Evolutionary conservation across 2,113 vertebrate species (phyloP).

Genomic region (Chamaetylas fuelleborni): DNA sequence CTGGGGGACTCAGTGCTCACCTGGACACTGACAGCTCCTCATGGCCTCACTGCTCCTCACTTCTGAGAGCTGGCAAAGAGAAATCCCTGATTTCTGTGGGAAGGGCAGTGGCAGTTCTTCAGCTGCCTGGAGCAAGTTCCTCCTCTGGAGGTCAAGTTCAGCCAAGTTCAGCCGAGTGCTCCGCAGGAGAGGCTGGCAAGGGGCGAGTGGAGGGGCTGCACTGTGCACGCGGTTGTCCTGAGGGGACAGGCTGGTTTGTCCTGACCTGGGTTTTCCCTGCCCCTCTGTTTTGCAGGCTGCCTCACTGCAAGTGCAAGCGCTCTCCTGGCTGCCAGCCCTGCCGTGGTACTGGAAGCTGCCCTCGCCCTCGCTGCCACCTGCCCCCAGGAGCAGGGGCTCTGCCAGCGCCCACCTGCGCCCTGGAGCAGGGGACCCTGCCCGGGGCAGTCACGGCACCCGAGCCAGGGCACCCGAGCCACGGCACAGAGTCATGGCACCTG

Average conservation of each 20-base stretch:
- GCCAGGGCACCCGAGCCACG: too few species aligned
- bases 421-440: too few species aligned
- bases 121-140: background rate
- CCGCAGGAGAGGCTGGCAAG: too few species aligned
- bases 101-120: background rate
- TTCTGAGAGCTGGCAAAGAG: background rate
- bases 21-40: rapidly evolving
- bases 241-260: too few species aligned
- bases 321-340: slow-evolving; percentile 50
- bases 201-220: rapidly evolving
- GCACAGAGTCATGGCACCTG: too few species aligned
- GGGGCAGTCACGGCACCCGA: too few species aligned
- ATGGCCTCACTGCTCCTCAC: rapidly evolving
- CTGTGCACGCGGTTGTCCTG: rapidly evolving
- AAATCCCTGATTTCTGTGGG: background rate
- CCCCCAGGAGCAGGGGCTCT: slow-evolving; percentile 75
- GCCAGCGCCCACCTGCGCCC: slow-evolving; percentile 45
- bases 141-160: background rate
- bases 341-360: slow-evolving; percentile 66
- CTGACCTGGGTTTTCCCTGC: background rate
- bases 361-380: slow-evolving; percentile 70
- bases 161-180: background rate
- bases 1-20: background rate
- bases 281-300: slow-evolving; percentile 76
- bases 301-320: slow-evolving; percentile 76